phyloP scores from a whole-genome alignment of 1,140 invertebrate genomes.

The Orius laevigatus region DNA sequence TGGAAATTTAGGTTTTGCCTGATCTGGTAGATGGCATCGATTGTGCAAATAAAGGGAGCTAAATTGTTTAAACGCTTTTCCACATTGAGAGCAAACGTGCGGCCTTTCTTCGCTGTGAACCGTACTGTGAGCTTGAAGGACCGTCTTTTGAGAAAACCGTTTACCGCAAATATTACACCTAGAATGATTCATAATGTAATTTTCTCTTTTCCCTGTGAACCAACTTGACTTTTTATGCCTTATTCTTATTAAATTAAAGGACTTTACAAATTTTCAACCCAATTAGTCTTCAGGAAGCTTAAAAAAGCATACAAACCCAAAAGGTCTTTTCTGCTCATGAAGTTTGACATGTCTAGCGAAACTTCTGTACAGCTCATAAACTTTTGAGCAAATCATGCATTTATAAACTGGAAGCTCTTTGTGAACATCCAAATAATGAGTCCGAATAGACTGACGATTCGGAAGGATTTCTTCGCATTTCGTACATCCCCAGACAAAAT shows the following conservation, averaged over 20 bases:
- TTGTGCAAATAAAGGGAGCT: conserved; percentile 23
- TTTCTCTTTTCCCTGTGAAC: background rate
- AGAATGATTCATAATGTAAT: conserved; percentile 10
- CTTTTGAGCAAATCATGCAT: conserved; percentile 39
- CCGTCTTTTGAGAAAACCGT: conserved; percentile 23
- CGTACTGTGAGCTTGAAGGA: conserved; percentile 20
- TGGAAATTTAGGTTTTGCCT: conserved; percentile 24
- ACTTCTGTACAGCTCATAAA: conserved; percentile 38
- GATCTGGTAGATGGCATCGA: conserved; percentile 22
- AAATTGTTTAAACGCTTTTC: conserved; percentile 24
- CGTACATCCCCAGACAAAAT: conserved; percentile 38
- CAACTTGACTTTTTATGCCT: background rate
- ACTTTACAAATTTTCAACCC: background rate
- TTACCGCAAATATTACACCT: conserved; percentile 24
- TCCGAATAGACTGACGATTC: conserved; percentile 31
- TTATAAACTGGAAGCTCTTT: conserved; percentile 35
- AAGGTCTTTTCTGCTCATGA: conserved; percentile 29
- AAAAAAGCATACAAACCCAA: conserved; percentile 30
- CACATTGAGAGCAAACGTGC: conserved; percentile 24
- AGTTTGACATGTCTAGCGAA: conserved; percentile 37
- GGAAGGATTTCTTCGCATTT: conserved; percentile 34
- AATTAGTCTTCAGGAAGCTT: too few relatives aligned
- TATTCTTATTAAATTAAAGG: background rate
- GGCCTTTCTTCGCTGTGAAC: conserved; percentile 24
- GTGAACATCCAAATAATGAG: conserved; percentile 34